These are phyloP conservation scores for Chrosomus eos DNA, from an alignment of 2,797 vertebrate species.

Conservation along the genomic window DNA sequence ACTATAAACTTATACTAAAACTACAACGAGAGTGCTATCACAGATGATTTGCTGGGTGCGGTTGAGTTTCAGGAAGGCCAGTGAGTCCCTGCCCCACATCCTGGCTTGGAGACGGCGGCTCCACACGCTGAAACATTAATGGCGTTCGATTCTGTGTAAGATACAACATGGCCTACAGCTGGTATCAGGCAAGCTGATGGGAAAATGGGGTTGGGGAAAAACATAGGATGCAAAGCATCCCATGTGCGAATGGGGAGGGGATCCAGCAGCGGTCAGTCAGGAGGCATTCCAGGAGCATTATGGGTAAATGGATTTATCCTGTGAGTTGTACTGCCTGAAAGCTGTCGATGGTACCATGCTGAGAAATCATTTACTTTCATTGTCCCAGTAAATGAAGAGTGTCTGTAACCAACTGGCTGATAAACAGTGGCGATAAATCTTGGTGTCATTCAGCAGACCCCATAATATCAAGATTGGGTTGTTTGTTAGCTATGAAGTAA, in stretches of 20 bases:
- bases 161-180: conserved; percentile 83
- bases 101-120: conserved; percentile 87
- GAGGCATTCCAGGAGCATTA: conserved; percentile 64
- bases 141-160: conserved; percentile 94
- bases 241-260: conserved; percentile 64
- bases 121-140: conserved; percentile 98
- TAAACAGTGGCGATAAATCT: conserved; percentile 46
- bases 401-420: conserved; percentile 55
- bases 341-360: conserved; percentile 60
- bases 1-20: no score
- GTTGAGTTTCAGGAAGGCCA: conserved; percentile 77
- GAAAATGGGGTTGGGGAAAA: conserved; percentile 69
- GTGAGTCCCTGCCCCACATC: conserved; percentile 84
- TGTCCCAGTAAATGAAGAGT: conserved; percentile 57
- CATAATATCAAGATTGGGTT: not conserved
- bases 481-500: not conserved
- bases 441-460: conserved; percentile 4
- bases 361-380: conserved; percentile 60
- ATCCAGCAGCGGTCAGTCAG: conserved; percentile 58
- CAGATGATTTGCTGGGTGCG: conserved; percentile 80
- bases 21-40: no score
- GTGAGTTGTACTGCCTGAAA: conserved; percentile 52
- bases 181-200: conserved; percentile 83
- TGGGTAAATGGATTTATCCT: conserved; percentile 55
- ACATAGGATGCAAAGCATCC: conserved; percentile 64